Evolutionary conservation across 2,888 invertebrate species (phyloP).

Genomic region (Nephrocerus scutellatus): DNA sequence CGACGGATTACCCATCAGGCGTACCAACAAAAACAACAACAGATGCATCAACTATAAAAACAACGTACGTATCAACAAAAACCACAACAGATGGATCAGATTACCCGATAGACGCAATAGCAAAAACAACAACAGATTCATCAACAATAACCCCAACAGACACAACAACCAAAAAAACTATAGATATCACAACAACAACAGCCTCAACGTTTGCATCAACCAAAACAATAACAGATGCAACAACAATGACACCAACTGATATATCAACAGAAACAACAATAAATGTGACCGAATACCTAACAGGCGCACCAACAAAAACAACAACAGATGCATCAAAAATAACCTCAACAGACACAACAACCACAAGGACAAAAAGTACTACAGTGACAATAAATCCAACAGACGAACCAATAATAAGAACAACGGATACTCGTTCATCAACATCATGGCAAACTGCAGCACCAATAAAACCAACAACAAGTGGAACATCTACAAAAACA

Average conservation of each 20-base stretch:
- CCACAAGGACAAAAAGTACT: too few relatives aligned
- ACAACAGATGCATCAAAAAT: background rate
- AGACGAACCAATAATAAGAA: background rate
- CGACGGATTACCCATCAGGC: background rate
- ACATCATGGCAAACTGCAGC: too few relatives aligned
- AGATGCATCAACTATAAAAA: background rate
- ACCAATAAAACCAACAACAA: conserved; percentile 3
- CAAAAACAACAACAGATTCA: conserved; percentile 1
- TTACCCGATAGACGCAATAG: background rate
- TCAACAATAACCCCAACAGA: conserved; percentile 1
- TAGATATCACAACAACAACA: background rate
- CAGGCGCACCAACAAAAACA: background rate
- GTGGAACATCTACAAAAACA: background rate
- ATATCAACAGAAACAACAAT: background rate
- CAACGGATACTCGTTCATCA: too few relatives aligned
- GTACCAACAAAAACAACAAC: background rate
- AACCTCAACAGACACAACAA: conserved; percentile 2
- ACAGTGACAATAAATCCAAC: background rate
- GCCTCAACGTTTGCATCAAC: background rate
- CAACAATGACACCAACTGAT: background rate
- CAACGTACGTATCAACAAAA: too few relatives aligned
- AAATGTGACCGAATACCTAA: background rate
- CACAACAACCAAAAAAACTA: background rate
- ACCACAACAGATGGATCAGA: too few relatives aligned
- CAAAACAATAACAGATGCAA: background rate